Evolutionary conservation across 92 coral and sea anemone genomes (phyloP), one percentile per base, ranked within the genome.

Genomic region (Porites cylindrica): DNA sequence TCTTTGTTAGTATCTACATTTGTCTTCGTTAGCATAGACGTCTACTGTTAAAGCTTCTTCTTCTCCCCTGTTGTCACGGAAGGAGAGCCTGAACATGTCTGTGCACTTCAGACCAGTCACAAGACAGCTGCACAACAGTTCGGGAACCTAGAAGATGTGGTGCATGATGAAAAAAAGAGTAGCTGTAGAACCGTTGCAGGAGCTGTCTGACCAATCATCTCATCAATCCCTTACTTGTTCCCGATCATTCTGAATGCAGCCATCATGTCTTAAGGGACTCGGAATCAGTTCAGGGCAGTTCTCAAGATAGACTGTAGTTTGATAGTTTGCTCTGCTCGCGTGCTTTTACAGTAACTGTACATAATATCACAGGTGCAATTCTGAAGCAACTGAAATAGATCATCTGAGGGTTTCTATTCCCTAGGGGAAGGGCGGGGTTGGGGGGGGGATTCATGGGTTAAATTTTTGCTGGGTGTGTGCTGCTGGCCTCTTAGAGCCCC

Each of bases 71-170:
- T 84, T 89, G n/a, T 66, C 68, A 58, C 86, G 84, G 16, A 77
- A 85, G 14, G 56, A 77, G 17, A 89, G 74, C 77, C 66, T 29
- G 32, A 20, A 43, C 85, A 89, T n/a, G n/a, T n/a, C n/a, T 16
- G 86, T 84, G 77, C 82, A 78, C 66, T 84, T 78, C 20, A 89
- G 72, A n/a, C 92, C 89, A 89, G 84, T 84, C 74, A 77, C 78
- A 17, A 89, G 86, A 58, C 89, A 84, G 14, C 32, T 29, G 32
- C 32, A 29, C 58, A 61, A 70, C 89, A 84, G 53, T 20, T 78
- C 66, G 86, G 89, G 12, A 70, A 75, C 63, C 66, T 60, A 29
- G 82, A 84, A 17, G 66, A 51, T 62, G 66, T 89, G 56, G 83
- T 79, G 67, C 92, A 29, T 29, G 32, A 89, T 10, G 85, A 77